A percentile compares a stretch with the other conserved stretches of the same genome.
phyloP scores from a whole-genome alignment of 2,888 invertebrate genomes.

The Crioceris asparagi region DNA sequence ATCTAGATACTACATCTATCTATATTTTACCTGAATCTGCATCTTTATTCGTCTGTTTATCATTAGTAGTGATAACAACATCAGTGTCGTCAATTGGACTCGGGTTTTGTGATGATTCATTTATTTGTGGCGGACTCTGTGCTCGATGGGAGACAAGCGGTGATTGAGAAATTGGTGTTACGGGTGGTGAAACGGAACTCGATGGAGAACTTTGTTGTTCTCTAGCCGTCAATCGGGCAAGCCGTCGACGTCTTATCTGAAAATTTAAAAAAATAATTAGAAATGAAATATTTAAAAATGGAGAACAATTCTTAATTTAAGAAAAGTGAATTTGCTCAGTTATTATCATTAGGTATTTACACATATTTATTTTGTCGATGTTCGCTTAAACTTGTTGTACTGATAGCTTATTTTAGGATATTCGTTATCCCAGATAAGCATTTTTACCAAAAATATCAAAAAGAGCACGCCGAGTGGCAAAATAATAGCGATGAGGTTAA shows the following conservation, averaged over 20 bases:
- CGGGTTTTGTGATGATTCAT: slow-evolving; percentile 7
- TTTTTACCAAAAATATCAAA: too few species aligned
- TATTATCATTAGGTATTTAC: too few species aligned
- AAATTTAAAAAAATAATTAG: slow-evolving; percentile 23
- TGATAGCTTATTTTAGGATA: too few species aligned
- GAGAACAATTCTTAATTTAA: background rate
- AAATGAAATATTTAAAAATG: slow-evolving; percentile 3
- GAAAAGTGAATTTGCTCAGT: too few species aligned
- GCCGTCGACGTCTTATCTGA: slow-evolving; percentile 64
- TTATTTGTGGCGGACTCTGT: slow-evolving; percentile 22
- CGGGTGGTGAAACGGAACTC: slow-evolving; percentile 40
- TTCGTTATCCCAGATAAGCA: too few species aligned
- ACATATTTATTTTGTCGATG: too few species aligned
- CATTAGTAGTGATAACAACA: background rate
- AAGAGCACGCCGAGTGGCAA: too few species aligned
- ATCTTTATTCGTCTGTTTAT: too few species aligned
- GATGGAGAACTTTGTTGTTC: slow-evolving; percentile 43
- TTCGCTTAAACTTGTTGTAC: too few species aligned
- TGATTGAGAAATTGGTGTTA: slow-evolving; percentile 40
- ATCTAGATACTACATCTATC: too few species aligned
- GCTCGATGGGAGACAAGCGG: slow-evolving; percentile 25
- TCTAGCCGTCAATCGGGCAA: slow-evolving; percentile 59
- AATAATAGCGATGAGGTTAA: too few species aligned
- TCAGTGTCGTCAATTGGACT: background rate
- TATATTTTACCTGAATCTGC: too few species aligned